Conservation (phyloP, 2,797 vertebrate genomes). For the Enoplosus armatus region DNA sequence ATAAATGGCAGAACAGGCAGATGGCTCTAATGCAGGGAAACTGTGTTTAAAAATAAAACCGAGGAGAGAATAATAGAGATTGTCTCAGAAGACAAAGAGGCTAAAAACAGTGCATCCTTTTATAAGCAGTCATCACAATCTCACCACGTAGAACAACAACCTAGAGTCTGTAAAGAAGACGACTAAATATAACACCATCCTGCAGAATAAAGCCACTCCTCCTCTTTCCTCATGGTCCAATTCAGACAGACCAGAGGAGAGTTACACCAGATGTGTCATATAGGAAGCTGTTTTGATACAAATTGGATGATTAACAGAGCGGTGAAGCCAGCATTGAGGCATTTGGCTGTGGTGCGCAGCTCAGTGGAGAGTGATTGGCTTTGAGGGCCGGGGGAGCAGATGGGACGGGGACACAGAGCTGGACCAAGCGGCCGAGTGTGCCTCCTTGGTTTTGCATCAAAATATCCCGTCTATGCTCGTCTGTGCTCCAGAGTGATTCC, state of each 20-base stretch:
- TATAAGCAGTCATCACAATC: conserved; percentile 41
- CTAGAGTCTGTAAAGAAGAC: conserved; percentile 34
- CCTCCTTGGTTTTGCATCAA: conserved; percentile 57
- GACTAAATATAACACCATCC: conserved; percentile 61
- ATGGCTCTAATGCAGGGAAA: conserved; percentile 38
- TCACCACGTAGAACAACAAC: conserved; percentile 21
- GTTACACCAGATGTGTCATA: conserved; percentile 77
- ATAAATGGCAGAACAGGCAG: conserved; percentile 35
- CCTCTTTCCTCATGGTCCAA: conserved; percentile 50
- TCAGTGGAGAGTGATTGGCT: conserved; percentile 71
- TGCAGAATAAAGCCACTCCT: conserved; percentile 53
- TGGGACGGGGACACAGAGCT: conserved; percentile 68
- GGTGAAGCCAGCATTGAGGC: conserved; percentile 60
- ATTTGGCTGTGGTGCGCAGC: conserved; percentile 63
- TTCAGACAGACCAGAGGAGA: conserved; percentile 63
- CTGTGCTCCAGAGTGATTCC: conserved; percentile 34
- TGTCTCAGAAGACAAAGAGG: conserved; percentile 39
- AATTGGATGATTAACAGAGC: conserved; percentile 81
- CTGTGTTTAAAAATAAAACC: conserved; percentile 66
- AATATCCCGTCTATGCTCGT: conserved; percentile 35
- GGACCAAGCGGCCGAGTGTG: conserved; percentile 46
- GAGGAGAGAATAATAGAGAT: conserved; percentile 31
- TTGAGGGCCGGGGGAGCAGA: conserved; percentile 76
- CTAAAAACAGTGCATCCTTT: conserved; percentile 41
- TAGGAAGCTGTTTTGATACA: conserved; percentile 74